Percentiles rank a stretch among this genome's conserved stretches.
These are phyloP conservation scores for Cephus pulcher DNA, from an alignment of 2,888 invertebrate species.

Conservation along the genomic window DNA sequence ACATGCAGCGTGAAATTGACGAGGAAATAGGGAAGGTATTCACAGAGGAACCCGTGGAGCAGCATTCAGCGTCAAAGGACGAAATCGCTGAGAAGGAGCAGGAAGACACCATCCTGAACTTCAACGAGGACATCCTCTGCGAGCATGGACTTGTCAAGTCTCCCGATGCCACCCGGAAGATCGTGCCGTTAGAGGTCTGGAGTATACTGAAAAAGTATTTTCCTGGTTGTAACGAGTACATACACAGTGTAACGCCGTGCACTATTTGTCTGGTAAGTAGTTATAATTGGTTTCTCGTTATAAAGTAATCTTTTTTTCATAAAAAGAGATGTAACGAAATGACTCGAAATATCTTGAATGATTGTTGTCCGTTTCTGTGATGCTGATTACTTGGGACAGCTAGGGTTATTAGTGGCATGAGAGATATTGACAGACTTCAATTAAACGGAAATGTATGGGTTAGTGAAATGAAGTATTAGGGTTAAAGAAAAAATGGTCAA, in stretches of 20 bases:
- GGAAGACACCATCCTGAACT: conserved; percentile 60
- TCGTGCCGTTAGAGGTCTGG: conserved; percentile 69
- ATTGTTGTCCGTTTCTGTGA: not conserved
- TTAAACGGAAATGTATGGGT: too few relatives aligned
- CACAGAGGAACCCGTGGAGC: conserved; percentile 26
- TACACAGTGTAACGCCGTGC: conserved; percentile 54
- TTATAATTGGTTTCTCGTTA: not conserved
- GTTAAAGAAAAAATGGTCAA: too few relatives aligned
- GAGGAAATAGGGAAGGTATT: conserved; percentile 27
- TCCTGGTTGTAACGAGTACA: conserved; percentile 62
- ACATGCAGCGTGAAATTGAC: conserved; percentile 48
- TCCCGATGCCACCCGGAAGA: conserved; percentile 60
- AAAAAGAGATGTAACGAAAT: too few relatives aligned
- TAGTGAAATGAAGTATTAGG: too few relatives aligned
- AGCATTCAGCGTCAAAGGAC: conserved; percentile 25
- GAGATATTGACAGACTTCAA: too few relatives aligned
- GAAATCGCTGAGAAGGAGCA: conserved; percentile 52
- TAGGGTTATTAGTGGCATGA: too few relatives aligned
- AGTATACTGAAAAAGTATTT: conserved; percentile 67
- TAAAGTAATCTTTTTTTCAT: not conserved
- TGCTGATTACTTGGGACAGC: not conserved
- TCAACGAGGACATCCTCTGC: conserved; percentile 71
- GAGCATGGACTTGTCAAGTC: conserved; percentile 66
- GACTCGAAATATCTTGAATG: too few relatives aligned
- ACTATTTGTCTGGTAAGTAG: conserved; percentile 50